A percentile compares a stretch with the other conserved stretches of the same genome.
These are phyloP conservation scores for Rotaria magnacalcarata DNA, from an alignment of 2,888 invertebrate species.

Conservation along the genomic window DNA sequence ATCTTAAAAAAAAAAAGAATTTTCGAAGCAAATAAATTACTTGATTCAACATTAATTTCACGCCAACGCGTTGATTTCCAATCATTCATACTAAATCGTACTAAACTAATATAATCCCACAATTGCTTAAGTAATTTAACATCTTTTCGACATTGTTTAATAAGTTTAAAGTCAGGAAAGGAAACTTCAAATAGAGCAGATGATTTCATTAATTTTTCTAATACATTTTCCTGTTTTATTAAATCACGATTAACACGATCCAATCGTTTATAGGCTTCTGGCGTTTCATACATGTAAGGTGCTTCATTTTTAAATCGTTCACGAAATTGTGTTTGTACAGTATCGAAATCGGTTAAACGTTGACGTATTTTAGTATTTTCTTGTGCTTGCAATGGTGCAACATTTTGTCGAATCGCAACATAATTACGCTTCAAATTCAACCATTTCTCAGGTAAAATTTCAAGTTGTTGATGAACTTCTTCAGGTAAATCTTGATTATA, in stretches of 20 bases:
- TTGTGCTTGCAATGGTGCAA: conserved; percentile 85
- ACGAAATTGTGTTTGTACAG: conserved; percentile 73
- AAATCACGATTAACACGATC: conserved; percentile 72
- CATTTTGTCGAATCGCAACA: conserved; percentile 82
- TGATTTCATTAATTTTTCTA: conserved; percentile 78
- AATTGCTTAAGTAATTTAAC: conserved; percentile 72
- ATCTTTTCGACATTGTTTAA: conserved; percentile 85
- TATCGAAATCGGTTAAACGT: conserved; percentile 78
- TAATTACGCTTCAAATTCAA: conserved; percentile 85
- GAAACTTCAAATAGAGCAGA: conserved; percentile 88
- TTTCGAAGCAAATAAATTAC: not conserved
- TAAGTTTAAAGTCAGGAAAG: conserved; percentile 84
- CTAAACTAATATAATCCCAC: conserved; percentile 88
- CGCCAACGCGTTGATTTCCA: conserved; percentile 97
- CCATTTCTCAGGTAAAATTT: conserved; percentile 84
- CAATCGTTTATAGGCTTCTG: conserved; percentile 55
- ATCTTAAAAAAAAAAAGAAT: too few species aligned
- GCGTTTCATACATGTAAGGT: conserved; percentile 57
- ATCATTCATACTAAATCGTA: conserved; percentile 82
- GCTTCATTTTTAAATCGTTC: conserved; percentile 72
- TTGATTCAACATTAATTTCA: conserved; percentile 84
- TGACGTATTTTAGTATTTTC: conserved; percentile 85
- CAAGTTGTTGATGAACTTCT: conserved; percentile 82
- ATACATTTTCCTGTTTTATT: conserved; percentile 74
- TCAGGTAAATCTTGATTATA: conserved; percentile 95